Base-by-base conservation (phyloP, 1,140 invertebrate species). In the Lamellibrachia luymesi region DNA sequence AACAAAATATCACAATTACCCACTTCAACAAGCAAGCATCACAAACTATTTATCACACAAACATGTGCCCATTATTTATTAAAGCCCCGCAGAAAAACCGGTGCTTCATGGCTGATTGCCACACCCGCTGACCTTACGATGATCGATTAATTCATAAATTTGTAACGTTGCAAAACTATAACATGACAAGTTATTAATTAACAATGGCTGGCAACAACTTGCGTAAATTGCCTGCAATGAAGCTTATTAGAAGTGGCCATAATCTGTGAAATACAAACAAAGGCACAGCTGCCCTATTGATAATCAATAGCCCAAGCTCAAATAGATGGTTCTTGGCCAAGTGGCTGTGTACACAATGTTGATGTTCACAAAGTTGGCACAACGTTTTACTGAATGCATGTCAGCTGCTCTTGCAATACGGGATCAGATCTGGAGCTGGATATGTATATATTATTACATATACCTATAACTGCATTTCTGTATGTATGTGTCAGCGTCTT, bases 111-210 rank as follows among this genome's bases (percentile, higher is more conserved):
- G n/a, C 13, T 22, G 64, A 80, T 80, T 22, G 25, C 13, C 64
- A 80, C 64, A 80, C 64, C 64, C 25, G 64, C 13, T 22, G 8
- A 80, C 64, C 25, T 10, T 22, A 80, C 64, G 8, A 17, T 10
- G 13, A 80, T 80, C 64, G 64, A 80, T 80, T 80, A 10, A 80
- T 80, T 80, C 64, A 22, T 80, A 80, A 80, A 80, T 80, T 80
- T 80, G 64, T 80, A 80, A 80, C 64, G 64, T 80, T 80, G 64
- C 64, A 80, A 80, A 80, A 80, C 64, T 80, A 80, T 80, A 80
- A 80, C 64, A 80, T 80, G 64, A 80, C 64, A 80, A 80, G 64
- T 80, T 80, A 80, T 80, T 80, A 80, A 80, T 80, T 80, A 80
- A 80, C 64, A 80, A 80, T 80, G 64, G 64, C 64, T 80, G 5